Conservation (phyloP, 2,113 vertebrate species). For the Calyptomena viridis region DNA sequence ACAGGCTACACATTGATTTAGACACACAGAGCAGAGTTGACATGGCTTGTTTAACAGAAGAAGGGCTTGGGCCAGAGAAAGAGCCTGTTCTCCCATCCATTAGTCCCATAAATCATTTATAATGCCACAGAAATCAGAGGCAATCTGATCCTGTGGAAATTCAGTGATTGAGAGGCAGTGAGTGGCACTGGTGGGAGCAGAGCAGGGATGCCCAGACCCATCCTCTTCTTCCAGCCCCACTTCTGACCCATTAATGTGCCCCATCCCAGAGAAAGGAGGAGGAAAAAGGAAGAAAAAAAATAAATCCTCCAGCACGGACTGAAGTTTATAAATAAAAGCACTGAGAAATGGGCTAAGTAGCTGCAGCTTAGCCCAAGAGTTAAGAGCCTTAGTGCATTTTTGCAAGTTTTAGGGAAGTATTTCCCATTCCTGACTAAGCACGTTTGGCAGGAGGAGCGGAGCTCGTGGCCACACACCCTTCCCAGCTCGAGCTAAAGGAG, state of each 20-base stretch:
- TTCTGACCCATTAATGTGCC: fast-evolving
- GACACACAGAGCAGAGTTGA: background rate
- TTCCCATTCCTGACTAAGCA: slow-evolving; percentile 19
- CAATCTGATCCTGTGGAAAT: background rate
- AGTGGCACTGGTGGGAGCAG: background rate
- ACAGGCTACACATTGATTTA: background rate
- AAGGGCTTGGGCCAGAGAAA: background rate
- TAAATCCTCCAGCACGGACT: fast-evolving
- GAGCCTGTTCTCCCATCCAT: background rate
- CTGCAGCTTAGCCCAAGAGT: slow-evolving; percentile 5
- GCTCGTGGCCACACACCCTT: background rate
- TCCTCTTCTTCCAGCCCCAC: background rate
- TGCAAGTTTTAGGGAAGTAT: slow-evolving; percentile 13
- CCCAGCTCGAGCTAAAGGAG: background rate
- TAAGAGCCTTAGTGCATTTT: slow-evolving; percentile 52
- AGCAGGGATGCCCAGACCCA: too few relatives aligned
- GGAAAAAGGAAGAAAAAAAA: background rate
- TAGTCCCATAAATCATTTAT: background rate
- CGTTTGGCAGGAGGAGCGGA: background rate
- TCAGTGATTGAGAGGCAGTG: background rate
- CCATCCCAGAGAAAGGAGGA: background rate
- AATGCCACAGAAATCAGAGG: background rate
- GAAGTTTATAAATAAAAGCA: background rate
- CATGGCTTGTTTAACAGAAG: background rate
- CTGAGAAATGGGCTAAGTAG: background rate